Percentiles rank a stretch among this genome's conserved stretches.
Evolutionary conservation across 1,140 invertebrate species (phyloP).

Genomic region (Tribolium castaneum): DNA sequence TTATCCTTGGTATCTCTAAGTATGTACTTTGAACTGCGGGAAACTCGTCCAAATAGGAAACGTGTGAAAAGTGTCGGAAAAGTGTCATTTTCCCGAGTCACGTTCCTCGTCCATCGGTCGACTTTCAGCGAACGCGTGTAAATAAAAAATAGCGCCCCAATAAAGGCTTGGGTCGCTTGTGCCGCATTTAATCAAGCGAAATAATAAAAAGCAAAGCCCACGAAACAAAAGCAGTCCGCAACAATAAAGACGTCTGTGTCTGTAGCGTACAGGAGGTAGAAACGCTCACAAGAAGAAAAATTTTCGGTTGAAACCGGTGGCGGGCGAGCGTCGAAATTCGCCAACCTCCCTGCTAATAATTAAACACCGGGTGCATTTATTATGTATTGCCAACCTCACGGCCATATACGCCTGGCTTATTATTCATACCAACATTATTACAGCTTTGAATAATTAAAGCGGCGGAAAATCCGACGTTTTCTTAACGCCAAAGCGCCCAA

Average conservation of each 20-base stretch:
- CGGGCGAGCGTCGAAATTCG: constrained; percentile 42
- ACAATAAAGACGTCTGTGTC: constrained; percentile 47
- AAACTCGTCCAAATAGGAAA: not conserved
- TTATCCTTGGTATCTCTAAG: too few species aligned
- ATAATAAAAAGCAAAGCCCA: constrained; percentile 46
- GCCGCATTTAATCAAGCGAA: constrained; percentile 48
- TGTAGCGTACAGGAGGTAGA: not conserved
- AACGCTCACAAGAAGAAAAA: not conserved
- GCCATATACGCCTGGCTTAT: constrained; percentile 56
- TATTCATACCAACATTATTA: constrained; percentile 60
- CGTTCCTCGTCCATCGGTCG: not conserved
- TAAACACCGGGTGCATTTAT: constrained; percentile 53
- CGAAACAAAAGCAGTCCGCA: constrained; percentile 36
- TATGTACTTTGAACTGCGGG: too few species aligned
- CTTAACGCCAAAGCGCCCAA: constrained; percentile 35
- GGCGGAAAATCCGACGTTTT: constrained; percentile 42
- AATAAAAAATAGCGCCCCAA: constrained; percentile 44
- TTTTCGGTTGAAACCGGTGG: not conserved
- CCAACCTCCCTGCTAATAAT: constrained; percentile 52
- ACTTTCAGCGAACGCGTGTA: not conserved
- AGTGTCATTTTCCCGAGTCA: not conserved
- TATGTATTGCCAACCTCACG: constrained; percentile 56
- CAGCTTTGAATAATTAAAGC: constrained; percentile 55
- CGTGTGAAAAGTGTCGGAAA: not conserved
- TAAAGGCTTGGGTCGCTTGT: constrained; percentile 33